Base-by-base conservation (phyloP, 2,888 invertebrate species). In the Neoascia interrupta region DNA sequence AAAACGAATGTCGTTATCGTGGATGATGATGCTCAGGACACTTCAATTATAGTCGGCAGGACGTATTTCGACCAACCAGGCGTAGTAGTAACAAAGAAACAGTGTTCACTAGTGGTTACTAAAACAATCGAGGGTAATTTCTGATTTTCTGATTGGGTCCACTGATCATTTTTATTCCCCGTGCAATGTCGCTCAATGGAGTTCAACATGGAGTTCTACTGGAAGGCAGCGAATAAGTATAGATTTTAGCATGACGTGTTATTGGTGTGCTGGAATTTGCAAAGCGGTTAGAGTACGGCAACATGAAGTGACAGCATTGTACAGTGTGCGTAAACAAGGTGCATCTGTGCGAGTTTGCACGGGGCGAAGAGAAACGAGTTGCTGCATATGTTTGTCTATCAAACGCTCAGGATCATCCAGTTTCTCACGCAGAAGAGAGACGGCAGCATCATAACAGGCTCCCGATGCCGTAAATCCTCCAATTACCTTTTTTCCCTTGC, bases 41-140 rank as follows among this genome's bases (percentile, higher is more conserved):
- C 41, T 19, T 56, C 56, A 16, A 41, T 56, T 5, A 56, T 41
- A 8, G 19, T 56, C 11, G 41, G 56, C 11, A 26, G 56, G 18
- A 56, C 2, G 10, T 37, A 10, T 18, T 41, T 8, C 10, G 26
- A 41, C 6, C 16, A 28, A 10, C 39, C 18, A 11, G 4, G 11
- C 1, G n/a, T 8, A 6, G 16, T 6, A 3, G 18, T 39, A 10
- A 39, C 18, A 1, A 39, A 39, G 10, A 39, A 18, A 18, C 8
- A 39, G 10, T 16, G 39, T 10, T 10, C 18, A 3, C 4, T 26
- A 11, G 21, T 21, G 34, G 23, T 43, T 1, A 11, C 43, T 11
- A 41, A 41, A n/a, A 41, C 5, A 0, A 2, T 16, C 1, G 58
- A 45, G 4, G 34, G n/a, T n/a, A n/a, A n/a, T n/a, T n/a, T n/a